Evolutionary conservation across 2,797 vertebrate genomes (phyloP), one percentile per base, ranked within the genome.

Genomic region (Sternotherus odoratus): DNA sequence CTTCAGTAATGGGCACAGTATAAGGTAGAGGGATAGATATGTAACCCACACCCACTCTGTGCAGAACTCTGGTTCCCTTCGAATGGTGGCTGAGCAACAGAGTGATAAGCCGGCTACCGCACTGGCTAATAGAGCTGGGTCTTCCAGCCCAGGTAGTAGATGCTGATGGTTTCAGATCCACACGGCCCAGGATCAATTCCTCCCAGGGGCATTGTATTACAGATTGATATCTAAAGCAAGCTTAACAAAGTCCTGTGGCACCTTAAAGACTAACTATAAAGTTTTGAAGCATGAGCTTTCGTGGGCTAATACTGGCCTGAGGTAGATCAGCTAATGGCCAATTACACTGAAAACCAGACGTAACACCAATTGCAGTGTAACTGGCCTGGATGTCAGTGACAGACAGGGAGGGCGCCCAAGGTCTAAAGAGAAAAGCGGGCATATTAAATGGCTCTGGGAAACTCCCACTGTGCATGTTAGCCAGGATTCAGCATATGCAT

Each of bases 101-200:
- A 19, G 8, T 17, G 19, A 66, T 6, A 43, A 84, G 46, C 12
- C 48, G 13, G 2, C 69, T 12, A 83, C 16, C 9, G 49, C 6
- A 39, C 17, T 30, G 66, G 23, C 54, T 21, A 63, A 33, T 36
- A 72, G 7, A 23, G 54, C 0, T 17, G 0, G 0, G 4, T 30
- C 26, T 83, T 83, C 54, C 74, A 48, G 19, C 23, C 23, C 83
- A 36, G 23, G 33, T 48, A 48, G 6, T 36, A 57, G 1, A n/a
- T 74, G 0, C 3, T 36, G 3, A 30, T 30, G 53, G 5, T 46
- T 85, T 82, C 49, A 88, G 12, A 69, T 60, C 2, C 48, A 36
- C 5, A 24, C 17, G n/a, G 74, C 60, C 82, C 6, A 82, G 77
- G 23, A 48, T n/a, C 24, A 24, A 23, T 19, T 77, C 12, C 75